These are phyloP conservation scores for Prinia subflava DNA, from an alignment of 2,113 vertebrate species.

Conservation along the genomic window DNA sequence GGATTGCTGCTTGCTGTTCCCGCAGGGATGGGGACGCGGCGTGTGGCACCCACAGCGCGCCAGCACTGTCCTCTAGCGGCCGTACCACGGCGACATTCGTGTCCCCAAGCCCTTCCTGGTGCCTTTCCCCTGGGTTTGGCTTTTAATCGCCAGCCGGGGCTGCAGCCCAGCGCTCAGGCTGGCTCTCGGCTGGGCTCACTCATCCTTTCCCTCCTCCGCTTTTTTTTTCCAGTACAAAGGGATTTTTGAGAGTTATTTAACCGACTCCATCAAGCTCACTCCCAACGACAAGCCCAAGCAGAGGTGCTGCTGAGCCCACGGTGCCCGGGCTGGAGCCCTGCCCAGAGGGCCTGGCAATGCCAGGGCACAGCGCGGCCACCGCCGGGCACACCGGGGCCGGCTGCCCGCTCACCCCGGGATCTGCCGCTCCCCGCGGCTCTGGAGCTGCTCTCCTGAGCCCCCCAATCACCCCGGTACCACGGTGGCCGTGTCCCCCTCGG, in stretches of 20 bases:
- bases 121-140: neutral
- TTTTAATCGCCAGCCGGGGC: rapidly evolving
- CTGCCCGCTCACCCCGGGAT: neutral
- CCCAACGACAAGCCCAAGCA: slow-evolving; percentile 47
- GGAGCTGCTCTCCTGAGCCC: neutral
- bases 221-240: slow-evolving; percentile 63
- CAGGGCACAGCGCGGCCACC: rapidly evolving
- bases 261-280: slow-evolving; percentile 78
- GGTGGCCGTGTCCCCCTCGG: neutral
- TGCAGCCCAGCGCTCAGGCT: neutral
- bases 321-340: neutral
- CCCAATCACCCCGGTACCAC: rapidly evolving
- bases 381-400: rapidly evolving
- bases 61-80: slow-evolving; percentile 56
- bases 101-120: neutral
- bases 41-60: rapidly evolving
- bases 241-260: slow-evolving; percentile 69
- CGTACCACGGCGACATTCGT: neutral
- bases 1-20: rapidly evolving
- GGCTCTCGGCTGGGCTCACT: rapidly evolving
- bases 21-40: rapidly evolving
- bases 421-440: neutral
- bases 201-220: neutral
- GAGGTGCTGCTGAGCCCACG: slow-evolving; percentile 70
- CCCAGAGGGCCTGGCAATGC: neutral